Percentiles rank a stretch among this genome's conserved stretches.
Conservation (phyloP, 2,797 vertebrate genomes). For the Erithacus rubecula region DNA sequence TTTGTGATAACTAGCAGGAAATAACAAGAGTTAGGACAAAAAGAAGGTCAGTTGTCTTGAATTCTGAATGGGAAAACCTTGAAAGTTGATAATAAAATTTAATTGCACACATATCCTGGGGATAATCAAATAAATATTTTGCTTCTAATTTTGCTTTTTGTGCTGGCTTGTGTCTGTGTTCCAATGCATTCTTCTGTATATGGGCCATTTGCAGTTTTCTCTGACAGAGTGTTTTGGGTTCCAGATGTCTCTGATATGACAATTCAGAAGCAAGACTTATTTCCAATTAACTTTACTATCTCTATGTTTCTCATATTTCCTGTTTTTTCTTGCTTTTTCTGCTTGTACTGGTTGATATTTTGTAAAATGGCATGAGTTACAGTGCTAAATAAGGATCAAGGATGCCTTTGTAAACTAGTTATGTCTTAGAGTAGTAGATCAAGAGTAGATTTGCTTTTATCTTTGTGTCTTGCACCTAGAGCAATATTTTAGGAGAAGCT, state of each 20-base stretch:
- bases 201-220: neutral
- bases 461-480: neutral
- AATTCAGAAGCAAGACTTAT: neutral
- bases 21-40: conserved; percentile 37
- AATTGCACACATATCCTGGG: neutral
- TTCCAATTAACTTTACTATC: neutral
- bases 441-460: neutral
- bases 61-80: conserved; percentile 3
- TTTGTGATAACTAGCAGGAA: conserved; percentile 54
- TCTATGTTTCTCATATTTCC: neutral
- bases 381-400: neutral
- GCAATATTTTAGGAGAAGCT: neutral
- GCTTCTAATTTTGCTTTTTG: neutral
- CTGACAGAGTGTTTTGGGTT: neutral
- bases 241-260: neutral
- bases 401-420: neutral
- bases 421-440: neutral
- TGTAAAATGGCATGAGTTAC: neutral
- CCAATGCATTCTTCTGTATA: neutral
- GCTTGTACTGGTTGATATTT: neutral
- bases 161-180: neutral
- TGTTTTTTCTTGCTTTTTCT: neutral
- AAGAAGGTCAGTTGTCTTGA: conserved; percentile 20
- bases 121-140: neutral
- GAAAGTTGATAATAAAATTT: neutral